phyloP scores from a whole-genome alignment of 2,113 vertebrate genomes.

The Mellivora capensis region DNA sequence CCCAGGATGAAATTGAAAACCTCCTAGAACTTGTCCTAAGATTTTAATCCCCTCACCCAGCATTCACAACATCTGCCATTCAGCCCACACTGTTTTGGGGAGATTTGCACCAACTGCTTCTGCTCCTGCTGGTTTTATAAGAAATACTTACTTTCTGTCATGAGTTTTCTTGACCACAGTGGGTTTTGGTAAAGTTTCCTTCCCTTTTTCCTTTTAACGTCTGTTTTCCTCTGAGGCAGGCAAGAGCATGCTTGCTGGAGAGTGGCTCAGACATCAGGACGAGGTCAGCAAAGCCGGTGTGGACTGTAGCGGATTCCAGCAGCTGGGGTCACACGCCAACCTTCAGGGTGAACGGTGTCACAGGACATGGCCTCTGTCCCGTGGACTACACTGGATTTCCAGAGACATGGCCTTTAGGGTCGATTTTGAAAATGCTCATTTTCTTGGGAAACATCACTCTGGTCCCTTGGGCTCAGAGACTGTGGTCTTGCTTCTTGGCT shows the following conservation, averaged over 20 bases:
- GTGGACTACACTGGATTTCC: fast-evolving
- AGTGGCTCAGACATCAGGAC: fast-evolving
- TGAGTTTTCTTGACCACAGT: background rate
- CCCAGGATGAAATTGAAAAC: conserved; percentile 49
- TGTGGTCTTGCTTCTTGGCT: background rate
- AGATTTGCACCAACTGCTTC: background rate
- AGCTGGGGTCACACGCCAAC: background rate
- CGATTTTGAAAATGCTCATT: background rate
- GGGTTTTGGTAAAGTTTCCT: background rate
- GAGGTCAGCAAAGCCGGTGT: fast-evolving
- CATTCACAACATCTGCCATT: conserved; percentile 54
- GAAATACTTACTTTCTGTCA: background rate
- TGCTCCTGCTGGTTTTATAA: background rate
- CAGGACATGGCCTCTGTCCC: fast-evolving
- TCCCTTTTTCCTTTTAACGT: background rate
- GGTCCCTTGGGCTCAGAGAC: background rate
- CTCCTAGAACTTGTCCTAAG: conserved; percentile 39
- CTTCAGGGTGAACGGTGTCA: fast-evolving
- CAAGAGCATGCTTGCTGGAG: fast-evolving
- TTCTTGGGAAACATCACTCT: fast-evolving
- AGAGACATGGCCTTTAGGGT: background rate
- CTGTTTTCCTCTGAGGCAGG: background rate
- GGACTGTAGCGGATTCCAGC: fast-evolving
- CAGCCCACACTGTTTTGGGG: background rate
- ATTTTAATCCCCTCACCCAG: conserved; percentile 56